Conservation (phyloP, 2,888 invertebrate genomes). For the Erebia aethiops region DNA sequence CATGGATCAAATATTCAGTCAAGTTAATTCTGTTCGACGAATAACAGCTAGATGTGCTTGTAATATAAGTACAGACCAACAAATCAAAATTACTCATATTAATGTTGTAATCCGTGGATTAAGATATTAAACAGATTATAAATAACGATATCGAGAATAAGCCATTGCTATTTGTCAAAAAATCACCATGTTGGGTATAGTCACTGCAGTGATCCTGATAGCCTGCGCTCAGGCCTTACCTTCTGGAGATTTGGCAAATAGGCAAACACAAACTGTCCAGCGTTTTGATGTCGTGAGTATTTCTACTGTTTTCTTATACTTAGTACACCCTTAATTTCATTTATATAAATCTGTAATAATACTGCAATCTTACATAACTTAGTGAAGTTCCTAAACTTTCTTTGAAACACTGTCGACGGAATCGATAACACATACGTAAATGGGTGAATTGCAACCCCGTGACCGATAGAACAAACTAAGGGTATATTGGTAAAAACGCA, state of each 20-base stretch:
- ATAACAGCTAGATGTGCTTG: background rate
- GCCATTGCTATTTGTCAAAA: slow-evolving; percentile 30
- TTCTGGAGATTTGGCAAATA: slow-evolving; percentile 15
- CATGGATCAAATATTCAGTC: background rate
- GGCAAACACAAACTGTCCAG: background rate
- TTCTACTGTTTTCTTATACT: background rate
- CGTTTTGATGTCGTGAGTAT: slow-evolving; percentile 30
- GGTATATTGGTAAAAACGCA: background rate
- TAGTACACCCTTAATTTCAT: too few species aligned
- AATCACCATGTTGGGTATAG: slow-evolving; percentile 34
- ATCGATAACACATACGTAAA: background rate
- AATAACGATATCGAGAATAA: slow-evolving; percentile 26
- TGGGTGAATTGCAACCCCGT: background rate
- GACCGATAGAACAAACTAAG: background rate
- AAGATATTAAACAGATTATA: slow-evolving; percentile 30
- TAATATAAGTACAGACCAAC: background rate
- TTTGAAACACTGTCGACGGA: too few species aligned
- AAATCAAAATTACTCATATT: slow-evolving; percentile 6
- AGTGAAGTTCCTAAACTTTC: too few species aligned
- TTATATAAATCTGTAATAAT: too few species aligned
- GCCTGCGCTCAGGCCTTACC: slow-evolving; percentile 29
- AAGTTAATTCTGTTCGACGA: background rate
- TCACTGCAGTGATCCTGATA: slow-evolving; percentile 28
- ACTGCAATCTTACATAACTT: too few species aligned
- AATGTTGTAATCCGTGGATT: slow-evolving; percentile 36